These are phyloP conservation scores for Cetoscarus ocellatus DNA, from an alignment of 2,797 vertebrate genomes.

Conservation along the genomic window DNA sequence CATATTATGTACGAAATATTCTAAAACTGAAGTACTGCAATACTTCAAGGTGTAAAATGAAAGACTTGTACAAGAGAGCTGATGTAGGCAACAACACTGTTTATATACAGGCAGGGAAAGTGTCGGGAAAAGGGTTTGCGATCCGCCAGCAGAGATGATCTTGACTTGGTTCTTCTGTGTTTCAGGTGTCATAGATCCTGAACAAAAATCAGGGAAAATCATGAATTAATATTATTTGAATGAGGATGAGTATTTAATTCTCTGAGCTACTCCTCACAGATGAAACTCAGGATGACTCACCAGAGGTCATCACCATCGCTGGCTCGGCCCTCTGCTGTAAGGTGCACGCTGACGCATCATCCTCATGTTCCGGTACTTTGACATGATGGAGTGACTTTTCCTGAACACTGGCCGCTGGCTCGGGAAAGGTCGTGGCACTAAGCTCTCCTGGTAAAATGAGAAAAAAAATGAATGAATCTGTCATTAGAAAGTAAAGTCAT, in stretches of 20 bases:
- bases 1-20: constrained; percentile 30
- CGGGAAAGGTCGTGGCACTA: constrained; percentile 78
- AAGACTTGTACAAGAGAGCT: constrained; percentile 42
- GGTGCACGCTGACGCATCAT: constrained; percentile 78
- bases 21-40: constrained; percentile 37
- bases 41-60: constrained; percentile 33
- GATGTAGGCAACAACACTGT: constrained; percentile 37
- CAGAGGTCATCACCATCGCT: constrained; percentile 67
- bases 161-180: background rate
- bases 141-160: constrained; percentile 25
- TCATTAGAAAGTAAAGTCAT: background rate
- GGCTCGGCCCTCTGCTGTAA: constrained; percentile 66
- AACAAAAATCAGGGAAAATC: background rate
- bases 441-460: constrained; percentile 68
- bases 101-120: constrained; percentile 34
- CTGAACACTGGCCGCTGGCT: constrained; percentile 82
- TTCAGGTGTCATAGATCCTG: constrained; percentile 11
- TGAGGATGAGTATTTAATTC: background rate
- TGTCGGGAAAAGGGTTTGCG: constrained; percentile 17
- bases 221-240: background rate
- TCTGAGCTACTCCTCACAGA: background rate
- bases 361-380: constrained; percentile 86
- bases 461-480: background rate
- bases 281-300: constrained; percentile 23
- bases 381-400: constrained; percentile 84